Conservation (phyloP, 1,140 invertebrate species). For the Scaptomyza pallida region DNA sequence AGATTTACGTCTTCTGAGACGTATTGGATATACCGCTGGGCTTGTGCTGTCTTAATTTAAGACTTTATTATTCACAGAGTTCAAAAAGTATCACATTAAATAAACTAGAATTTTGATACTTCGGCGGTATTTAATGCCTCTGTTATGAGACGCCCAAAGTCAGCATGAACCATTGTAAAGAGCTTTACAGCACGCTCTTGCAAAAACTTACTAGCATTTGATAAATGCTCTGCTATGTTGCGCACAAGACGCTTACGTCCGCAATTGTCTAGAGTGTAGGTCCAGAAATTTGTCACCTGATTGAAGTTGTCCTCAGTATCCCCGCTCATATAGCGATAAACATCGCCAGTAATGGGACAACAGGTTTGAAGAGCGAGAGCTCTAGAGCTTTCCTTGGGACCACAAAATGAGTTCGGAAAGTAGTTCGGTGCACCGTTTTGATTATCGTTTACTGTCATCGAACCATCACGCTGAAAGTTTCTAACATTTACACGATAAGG, state of each 20-base stretch:
- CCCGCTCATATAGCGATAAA: conserved; percentile 90
- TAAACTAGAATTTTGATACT: conserved; percentile 85
- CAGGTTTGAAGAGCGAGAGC: conserved; percentile 61
- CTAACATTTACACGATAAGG: conserved; percentile 84
- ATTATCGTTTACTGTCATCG: conserved; percentile 86
- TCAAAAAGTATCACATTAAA: no score
- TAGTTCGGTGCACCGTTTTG: conserved; percentile 93
- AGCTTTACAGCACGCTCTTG: conserved; percentile 91
- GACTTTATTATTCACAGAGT: no score
- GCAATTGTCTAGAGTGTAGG: conserved; percentile 89
- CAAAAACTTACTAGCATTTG: conserved; percentile 92
- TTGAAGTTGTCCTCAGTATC: conserved; percentile 95
- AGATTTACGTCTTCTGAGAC: no score
- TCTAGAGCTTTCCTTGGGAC: conserved; percentile 85
- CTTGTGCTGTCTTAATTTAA: no score
- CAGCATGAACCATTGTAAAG: conserved; percentile 88
- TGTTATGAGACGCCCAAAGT: conserved; percentile 88
- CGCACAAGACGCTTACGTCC: conserved; percentile 89
- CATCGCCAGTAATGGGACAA: conserved; percentile 85
- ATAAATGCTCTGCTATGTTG: conserved; percentile 92
- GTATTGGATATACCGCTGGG: no score
- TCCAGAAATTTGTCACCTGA: conserved; percentile 93
- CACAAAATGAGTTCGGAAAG: conserved; percentile 94
- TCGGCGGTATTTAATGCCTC: conserved; percentile 86
- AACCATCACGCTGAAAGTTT: conserved; percentile 94